Base-by-base conservation (phyloP, 2,888 invertebrate genomes). In the Lydus trimaculatus region DNA sequence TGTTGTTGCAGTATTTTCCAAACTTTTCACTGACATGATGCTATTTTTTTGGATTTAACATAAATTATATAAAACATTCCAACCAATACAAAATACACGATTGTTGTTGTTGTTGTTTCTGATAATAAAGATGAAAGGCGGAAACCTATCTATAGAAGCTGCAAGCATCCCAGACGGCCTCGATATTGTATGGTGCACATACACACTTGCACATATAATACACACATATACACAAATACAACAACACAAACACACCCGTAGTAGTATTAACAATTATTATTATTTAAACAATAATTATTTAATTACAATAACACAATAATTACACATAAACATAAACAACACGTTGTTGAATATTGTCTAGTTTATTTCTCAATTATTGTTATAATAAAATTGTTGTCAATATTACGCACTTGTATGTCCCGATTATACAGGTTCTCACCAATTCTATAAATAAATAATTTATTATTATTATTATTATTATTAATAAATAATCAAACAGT, bases 51-150 rank as follows among this genome's bases (percentile, higher is more conserved):
- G 79, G 79, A 82, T n/a, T n/a, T 80, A 80, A 75, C 78, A 79
- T 83, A 84, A 85, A 83, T 84, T 83, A 84, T 82, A 82, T 83
- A 84, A 85, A 86, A 85, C 86, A 84, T 84, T 81, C 75, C 79
- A 74, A 63, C 31, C 64, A 17, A 76, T 77, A 82, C 83, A 82
- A 81, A 81, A 82, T 82, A 81, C 78, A 80, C 78, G 77, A 78
- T 72, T 70, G 72, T 72, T 73, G 71, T 52, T 52, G 23, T 43
- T 43, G 17, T 23, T 52, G 20, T 52, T 52, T 23, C 3, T 52
- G 23, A 52, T 52, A 52, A 52, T 52, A 52, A 72, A 75, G 61
- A 67, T 67, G 66, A 68, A 67, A 66, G 70, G 66, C 67, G 67
- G 72, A 69, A 58, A 63, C 39, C 39, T 65, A 72, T 62, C 58